Evolutionary conservation across 2,113 vertebrate genomes (phyloP), one percentile per base, ranked within the genome.

Genomic region (Solenodon paradoxus): DNA sequence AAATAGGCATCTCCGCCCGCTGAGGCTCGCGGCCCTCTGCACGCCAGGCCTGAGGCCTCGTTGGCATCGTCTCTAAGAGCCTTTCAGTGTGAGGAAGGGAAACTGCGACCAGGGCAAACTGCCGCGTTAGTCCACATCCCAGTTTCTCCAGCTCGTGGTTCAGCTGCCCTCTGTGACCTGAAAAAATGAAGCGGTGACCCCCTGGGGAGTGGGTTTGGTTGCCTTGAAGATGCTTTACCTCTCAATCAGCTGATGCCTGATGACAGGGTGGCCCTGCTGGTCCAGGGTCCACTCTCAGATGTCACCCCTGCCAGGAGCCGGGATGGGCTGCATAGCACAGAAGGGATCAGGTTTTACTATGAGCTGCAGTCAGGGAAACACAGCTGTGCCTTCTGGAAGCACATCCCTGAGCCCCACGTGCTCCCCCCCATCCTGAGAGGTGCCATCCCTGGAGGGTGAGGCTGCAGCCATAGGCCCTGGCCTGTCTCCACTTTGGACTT

Each of bases 151-250:
- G 88, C 75, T 66, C 38, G 45, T 79, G 64, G 88, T 75, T 78
- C 12, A 35, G 93, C 90, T 55, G 26, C 88, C 82, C 55, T 92
- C 69, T 1, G 26, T n/a, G 42, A 55, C 49, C 86, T 85, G 40
- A 42, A 93, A 83, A 79, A 35, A 24, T 0, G 63, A 82, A 81
- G 66, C 30, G 17, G 53, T 53, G 86, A 47, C 77, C 55, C 40
- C 6, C 32, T 40, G 22, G 7, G 49, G 61, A 11, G 32, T 1
- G 4, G n/a, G 24, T 22, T 55, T 22, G 45, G 87, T 87, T 93
- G 79, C 47, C 90, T 92, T 88, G 72, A 92, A 89, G 68, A 92
- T 9, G 1, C 96, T 94, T 53, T 51, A 28, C 40, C 28, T 78
- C 74, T 81, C 35, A 22, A 61, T 22, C 75, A 11, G 51, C 88